A percentile compares a stretch with the other conserved stretches of the same genome.
phyloP scores from a whole-genome alignment of 2,888 invertebrate genomes.

The Phengaris arion region DNA sequence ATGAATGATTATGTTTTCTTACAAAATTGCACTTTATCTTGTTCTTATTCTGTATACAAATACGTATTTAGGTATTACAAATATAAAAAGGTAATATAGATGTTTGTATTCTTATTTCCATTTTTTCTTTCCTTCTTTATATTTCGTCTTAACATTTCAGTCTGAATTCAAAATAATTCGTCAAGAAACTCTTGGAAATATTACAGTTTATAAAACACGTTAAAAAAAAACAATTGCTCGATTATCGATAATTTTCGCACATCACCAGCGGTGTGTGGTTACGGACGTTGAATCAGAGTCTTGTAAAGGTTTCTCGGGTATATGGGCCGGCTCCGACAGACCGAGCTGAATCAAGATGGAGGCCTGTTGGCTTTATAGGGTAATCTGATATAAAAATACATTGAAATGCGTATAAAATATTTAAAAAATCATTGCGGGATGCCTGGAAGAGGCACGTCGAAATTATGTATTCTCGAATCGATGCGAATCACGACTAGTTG shows the following conservation, averaged over 20 bases:
- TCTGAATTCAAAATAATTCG: no score
- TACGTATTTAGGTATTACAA: background rate
- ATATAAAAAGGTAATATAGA: no score
- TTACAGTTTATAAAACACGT: no score
- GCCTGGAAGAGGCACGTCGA: background rate
- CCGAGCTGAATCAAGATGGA: slow-evolving; percentile 26
- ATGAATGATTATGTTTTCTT: background rate
- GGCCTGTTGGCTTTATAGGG: slow-evolving; percentile 6
- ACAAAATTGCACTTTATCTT: background rate
- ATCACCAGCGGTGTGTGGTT: slow-evolving; percentile 61
- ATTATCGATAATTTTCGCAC: slow-evolving; percentile 44
- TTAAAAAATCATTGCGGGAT: background rate
- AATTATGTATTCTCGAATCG: no score
- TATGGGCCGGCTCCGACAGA: slow-evolving; percentile 40
- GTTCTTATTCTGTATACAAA: background rate
- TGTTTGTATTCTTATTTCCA: no score
- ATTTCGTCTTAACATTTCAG: no score
- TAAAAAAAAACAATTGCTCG: no score
- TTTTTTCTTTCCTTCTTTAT: no score
- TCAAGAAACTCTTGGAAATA: no score
- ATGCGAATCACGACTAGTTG: no score
- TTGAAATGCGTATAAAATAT: background rate
- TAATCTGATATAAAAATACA: slow-evolving; percentile 16
- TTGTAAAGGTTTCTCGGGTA: slow-evolving; percentile 59
- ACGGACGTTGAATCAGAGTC: slow-evolving; percentile 66